These are phyloP conservation scores for Dicaeum eximium DNA, from an alignment of 2,113 vertebrate species.

Conservation along the genomic window DNA sequence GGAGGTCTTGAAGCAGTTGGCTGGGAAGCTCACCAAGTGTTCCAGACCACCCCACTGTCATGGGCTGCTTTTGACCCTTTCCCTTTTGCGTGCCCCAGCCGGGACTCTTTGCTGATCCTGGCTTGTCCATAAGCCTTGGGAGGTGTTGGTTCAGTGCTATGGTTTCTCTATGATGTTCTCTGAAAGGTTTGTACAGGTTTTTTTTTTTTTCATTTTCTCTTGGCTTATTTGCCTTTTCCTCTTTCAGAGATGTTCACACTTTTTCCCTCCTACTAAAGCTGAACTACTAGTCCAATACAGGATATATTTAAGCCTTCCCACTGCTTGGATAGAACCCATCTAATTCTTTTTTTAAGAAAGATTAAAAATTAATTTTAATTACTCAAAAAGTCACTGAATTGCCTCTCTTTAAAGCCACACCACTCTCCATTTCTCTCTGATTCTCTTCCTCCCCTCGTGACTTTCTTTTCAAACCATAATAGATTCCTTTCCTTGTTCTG, in stretches of 20 bases:
- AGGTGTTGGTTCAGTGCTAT: background rate
- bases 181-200: background rate
- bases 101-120: background rate
- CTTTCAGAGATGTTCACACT: background rate
- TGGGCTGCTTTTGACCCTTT: background rate
- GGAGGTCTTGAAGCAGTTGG: background rate
- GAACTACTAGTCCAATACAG: background rate
- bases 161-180: background rate
- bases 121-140: background rate
- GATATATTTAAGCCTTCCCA: background rate
- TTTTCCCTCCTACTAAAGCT: background rate
- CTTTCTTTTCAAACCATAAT: background rate
- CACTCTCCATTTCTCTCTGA: background rate
- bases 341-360: background rate
- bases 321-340: background rate
- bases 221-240: background rate
- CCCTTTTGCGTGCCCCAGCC: background rate
- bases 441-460: background rate
- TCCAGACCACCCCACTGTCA: background rate
- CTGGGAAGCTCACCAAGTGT: background rate
- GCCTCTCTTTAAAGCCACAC: background rate
- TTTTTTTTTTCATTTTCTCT: background rate
- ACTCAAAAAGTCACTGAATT: background rate
- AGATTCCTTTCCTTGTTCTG: background rate
- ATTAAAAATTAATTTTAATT: background rate